These are phyloP conservation scores for Loris lydekkerianus DNA, from an alignment of 2,797 vertebrate species.

Conservation along the genomic window DNA sequence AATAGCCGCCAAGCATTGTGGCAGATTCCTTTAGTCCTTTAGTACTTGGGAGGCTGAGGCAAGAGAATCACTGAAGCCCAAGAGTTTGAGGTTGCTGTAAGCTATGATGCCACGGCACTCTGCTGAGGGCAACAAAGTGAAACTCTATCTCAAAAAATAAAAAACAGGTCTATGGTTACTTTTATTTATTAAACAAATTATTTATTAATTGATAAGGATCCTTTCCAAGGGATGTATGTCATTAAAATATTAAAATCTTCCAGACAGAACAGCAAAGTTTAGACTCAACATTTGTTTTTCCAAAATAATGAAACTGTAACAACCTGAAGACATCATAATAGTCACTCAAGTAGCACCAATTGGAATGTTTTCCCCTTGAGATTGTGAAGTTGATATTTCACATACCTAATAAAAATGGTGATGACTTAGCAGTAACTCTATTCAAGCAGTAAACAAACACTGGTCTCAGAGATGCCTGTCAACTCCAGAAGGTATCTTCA, in stretches of 20 bases:
- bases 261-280: neutral
- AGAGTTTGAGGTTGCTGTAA: too few species aligned
- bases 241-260: neutral
- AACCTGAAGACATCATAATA: neutral
- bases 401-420: neutral
- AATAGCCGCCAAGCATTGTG: too few species aligned
- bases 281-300: neutral
- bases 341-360: neutral
- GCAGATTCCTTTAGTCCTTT: too few species aligned
- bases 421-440: neutral
- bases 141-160: too few species aligned
- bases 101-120: too few species aligned
- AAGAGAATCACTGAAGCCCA: too few species aligned
- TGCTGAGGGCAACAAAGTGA: too few species aligned
- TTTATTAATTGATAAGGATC: neutral
- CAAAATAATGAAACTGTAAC: constrained; percentile 9
- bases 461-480: neutral
- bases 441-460: neutral
- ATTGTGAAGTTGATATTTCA: neutral
- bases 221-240: neutral
- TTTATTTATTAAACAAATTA: constrained; percentile 11
- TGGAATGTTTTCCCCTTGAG: neutral
- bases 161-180: neutral
- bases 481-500: neutral
- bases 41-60: too few species aligned